Base-by-base conservation (phyloP, 2,888 invertebrate genomes). In the Schizaphis graminum region DNA sequence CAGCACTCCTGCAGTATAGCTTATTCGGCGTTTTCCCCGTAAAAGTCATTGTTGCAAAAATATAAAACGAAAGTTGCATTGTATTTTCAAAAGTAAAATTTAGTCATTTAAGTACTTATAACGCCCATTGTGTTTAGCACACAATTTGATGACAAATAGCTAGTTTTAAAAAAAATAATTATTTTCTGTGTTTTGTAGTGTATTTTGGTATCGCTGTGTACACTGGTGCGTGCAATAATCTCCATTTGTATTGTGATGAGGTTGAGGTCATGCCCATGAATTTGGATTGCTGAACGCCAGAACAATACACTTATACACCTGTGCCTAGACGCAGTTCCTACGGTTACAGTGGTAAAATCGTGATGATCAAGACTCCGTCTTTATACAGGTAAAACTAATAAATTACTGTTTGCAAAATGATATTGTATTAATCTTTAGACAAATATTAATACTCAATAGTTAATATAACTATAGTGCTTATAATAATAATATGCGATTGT, bases 111-210 rank as follows among this genome's bases (percentile, higher is more conserved):
- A 21, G 28, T 35, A n/a, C 53, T 47, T n/a, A 67, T 90, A 49
- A 35, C 35, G 8, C n/a, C 47, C n/a, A 90, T n/a, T n/a, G 61
- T 44, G 35, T 49, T 49, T 77, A 53, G 16, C 35, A 13, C 0
- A 35, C 7, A 91, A 77, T 53, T 85, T 44, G 56, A 56, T 56
- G 41, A 85, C 91, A 56, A 91, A 91, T 77, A 85, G 11, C 4
- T 84, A 21, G 21, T 21, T 21, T 21, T 4, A 26, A 57, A 57
- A 57, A 57, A 57, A 57, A 57, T 26, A 57, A 26, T 85, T 49
- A 61, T 86, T 86, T 86, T 56, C 2, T 49, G 13, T 91, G 77
- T 53, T 85, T 91, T 85, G n/a, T 26, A 91, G 85, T 53, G 49
- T 85, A 85, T 47, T 91, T 91, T 35, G 8, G 84, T 35, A 21